Conservation (phyloP, 2,888 invertebrate species). For the Eurytoma adleriae region DNA sequence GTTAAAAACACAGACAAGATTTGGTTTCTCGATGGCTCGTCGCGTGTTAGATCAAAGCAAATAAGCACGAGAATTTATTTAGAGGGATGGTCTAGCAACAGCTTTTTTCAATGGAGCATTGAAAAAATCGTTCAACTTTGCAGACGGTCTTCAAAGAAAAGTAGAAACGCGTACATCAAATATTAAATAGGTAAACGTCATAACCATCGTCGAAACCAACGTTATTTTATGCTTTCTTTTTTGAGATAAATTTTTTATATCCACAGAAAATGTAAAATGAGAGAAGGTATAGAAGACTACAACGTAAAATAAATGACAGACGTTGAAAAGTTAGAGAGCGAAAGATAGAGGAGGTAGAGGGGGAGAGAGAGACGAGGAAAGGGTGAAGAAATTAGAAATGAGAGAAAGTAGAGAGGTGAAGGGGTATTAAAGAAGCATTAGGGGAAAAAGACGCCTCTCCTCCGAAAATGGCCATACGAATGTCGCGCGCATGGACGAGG, state of each 20-base stretch:
- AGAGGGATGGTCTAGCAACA: conserved; percentile 6
- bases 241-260: conserved; percentile 42
- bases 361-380: conserved; percentile 33
- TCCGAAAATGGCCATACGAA: conserved; percentile 59
- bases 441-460: conserved; percentile 61
- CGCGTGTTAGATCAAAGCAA: conserved; percentile 3
- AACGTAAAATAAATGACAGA: conserved; percentile 35
- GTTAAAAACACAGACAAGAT: conserved; percentile 55
- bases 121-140: not conserved
- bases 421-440: conserved; percentile 61
- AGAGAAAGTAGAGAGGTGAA: conserved; percentile 53
- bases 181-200: not conserved
- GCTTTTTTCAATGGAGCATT: conserved; percentile 6
- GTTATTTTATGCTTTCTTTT: conserved; percentile 28
- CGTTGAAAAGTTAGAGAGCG: conserved; percentile 14
- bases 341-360: conserved; percentile 27
- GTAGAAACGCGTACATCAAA: not conserved
- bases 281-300: conserved; percentile 43
- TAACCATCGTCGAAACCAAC: conserved; percentile 51
- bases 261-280: conserved; percentile 41
- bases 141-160: not conserved
- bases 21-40: conserved; percentile 49
- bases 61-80: conserved; percentile 9
- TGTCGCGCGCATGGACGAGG: conserved; percentile 63
- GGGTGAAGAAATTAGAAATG: conserved; percentile 47